Evolutionary conservation across 1,140 invertebrate genomes (phyloP), one percentile per base, ranked within the genome.

Genomic region (Drosophila mojavensis): DNA sequence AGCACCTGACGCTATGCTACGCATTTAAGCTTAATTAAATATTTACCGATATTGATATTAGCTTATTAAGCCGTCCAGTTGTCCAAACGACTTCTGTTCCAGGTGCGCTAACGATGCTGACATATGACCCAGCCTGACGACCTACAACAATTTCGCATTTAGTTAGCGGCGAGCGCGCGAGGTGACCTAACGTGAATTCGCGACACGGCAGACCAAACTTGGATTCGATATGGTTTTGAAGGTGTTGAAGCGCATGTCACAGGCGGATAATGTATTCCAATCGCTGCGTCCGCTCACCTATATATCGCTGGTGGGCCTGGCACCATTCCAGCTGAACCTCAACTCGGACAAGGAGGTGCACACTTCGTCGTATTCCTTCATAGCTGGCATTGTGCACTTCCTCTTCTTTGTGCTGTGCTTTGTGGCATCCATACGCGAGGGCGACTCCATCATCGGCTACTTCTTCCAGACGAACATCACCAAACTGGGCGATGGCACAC

Each of bases 381-480:
- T 81, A 0, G 91, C 84, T 3, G 88, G 84, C 26, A 81, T 92
- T 54, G 79, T 81, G 53, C 91, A 92, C 65, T 92, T 79, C 30
- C 26, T 91, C n/a, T 91, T 91, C 62, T 92, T 90, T 56, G 75
- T 84, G 5, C 7, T 90, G 6, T 92, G 91, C n/a, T 92, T 92
- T 15, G 69, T 73, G 4, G 73, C 75, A 5, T 91, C 89, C 0
- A 59, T 88, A 0, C 24, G 41, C 11, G 84, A 91, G 60, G 89
- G 85, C 0, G 91, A 91, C 43, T 91, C 91, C 68, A 92, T 92
- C 39, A 91, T 92, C 28, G 83, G 91, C 6, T 92, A 92, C 56
- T 92, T 92, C 60, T 92, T 92, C 28, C 88, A 92, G 61, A 92
- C 91, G 11, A 90, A 91, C 15, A 91, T 92, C 4, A 92, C 91